phyloP scores from a whole-genome alignment of 2,888 invertebrate species.

The Drosophila lacicola region DNA sequence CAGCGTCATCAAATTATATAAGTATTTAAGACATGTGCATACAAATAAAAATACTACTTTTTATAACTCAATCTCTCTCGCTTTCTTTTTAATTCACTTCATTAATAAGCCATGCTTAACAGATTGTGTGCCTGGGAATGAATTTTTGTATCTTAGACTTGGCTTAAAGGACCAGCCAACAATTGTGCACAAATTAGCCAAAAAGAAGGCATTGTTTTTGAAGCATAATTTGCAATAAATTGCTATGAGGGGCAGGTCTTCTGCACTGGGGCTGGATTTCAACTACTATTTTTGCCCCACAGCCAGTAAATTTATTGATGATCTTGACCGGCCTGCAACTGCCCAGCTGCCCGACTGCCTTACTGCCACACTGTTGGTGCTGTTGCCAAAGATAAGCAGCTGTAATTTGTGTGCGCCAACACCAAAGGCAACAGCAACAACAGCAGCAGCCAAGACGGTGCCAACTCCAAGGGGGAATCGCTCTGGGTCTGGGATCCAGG shows the following conservation, averaged over 20 bases:
- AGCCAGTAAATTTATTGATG: slow-evolving; percentile 76
- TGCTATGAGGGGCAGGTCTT: slow-evolving; percentile 55
- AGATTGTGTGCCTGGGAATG: background rate
- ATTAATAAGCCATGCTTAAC: background rate
- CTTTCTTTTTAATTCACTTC: background rate
- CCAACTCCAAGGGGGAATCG: slow-evolving; percentile 26
- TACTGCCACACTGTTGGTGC: slow-evolving; percentile 40
- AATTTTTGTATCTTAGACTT: slow-evolving; percentile 17
- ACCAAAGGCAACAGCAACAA: slow-evolving; percentile 63
- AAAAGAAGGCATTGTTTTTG: slow-evolving; percentile 70
- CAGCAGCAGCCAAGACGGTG: slow-evolving; percentile 55
- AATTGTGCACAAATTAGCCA: slow-evolving; percentile 62
- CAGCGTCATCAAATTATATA: background rate
- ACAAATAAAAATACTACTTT: background rate
- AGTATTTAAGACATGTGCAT: background rate
- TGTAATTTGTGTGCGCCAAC: slow-evolving; percentile 77
- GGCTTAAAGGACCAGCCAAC: slow-evolving; percentile 3
- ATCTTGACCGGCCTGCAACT: slow-evolving; percentile 55
- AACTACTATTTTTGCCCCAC: slow-evolving; percentile 65
- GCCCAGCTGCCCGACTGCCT: slow-evolving; percentile 31
- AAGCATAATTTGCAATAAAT: slow-evolving; percentile 80
- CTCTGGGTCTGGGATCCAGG: slow-evolving; percentile 7
- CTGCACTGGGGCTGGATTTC: slow-evolving; percentile 44
- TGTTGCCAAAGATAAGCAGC: slow-evolving; percentile 78
- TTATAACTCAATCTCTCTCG: too few relatives aligned